These are phyloP conservation scores for Himalopsyche tibetana DNA, from an alignment of 2,888 invertebrate species.

Conservation along the genomic window DNA sequence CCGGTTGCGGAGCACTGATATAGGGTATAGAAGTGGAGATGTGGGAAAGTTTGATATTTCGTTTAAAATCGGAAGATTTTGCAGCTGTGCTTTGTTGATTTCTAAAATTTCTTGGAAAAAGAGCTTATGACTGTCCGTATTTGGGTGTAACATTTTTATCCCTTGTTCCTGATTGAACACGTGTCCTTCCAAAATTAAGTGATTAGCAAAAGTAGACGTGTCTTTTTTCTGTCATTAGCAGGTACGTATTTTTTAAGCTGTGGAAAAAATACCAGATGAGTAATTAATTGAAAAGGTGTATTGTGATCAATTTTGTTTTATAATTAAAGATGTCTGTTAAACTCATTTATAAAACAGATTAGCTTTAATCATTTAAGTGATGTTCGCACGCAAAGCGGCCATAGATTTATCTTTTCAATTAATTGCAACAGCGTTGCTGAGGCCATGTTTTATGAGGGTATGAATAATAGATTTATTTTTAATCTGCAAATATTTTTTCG, in stretches of 20 bases:
- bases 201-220: no score
- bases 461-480: background rate
- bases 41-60: no score
- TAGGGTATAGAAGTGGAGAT: no score
- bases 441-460: background rate
- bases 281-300: background rate
- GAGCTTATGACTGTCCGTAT: no score
- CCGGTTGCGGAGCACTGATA: constrained; percentile 59
- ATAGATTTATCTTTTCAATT: background rate
- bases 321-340: background rate
- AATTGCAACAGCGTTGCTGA: background rate
- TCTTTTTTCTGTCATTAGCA: background rate
- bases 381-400: constrained; percentile 7
- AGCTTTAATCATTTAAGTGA: background rate
- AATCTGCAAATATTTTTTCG: background rate
- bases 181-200: no score
- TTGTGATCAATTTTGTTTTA: background rate
- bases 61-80: no score
- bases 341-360: constrained; percentile 1
- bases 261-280: background rate
- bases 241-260: background rate
- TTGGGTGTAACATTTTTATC: no score
- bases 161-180: no score
- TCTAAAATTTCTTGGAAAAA: no score
- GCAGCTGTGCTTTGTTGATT: no score